Percentiles rank a stretch among this genome's conserved stretches.
These are phyloP conservation scores for Neogobius melanostomus DNA, from an alignment of 2,113 vertebrate species.

Conservation along the genomic window DNA sequence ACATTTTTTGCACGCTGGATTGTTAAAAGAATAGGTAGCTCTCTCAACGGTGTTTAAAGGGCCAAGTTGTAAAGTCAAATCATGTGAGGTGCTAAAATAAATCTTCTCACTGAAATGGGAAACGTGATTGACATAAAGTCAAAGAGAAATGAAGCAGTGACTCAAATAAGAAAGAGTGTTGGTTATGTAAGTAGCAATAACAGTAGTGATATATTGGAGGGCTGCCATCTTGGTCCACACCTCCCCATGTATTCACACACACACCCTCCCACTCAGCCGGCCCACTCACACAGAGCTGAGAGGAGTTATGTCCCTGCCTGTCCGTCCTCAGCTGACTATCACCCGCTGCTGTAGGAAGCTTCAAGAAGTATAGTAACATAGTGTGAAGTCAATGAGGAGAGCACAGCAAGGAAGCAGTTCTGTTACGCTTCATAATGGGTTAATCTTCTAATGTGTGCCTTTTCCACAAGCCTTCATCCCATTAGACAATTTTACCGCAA, in stretches of 20 bases:
- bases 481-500: slow-evolving; percentile 28
- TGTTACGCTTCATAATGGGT: slow-evolving; percentile 22
- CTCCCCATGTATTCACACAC: slow-evolving; percentile 52
- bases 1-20: slow-evolving; percentile 22
- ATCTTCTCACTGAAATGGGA: slow-evolving; percentile 12
- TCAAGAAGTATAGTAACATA: slow-evolving; percentile 27
- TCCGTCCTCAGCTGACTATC: slow-evolving; percentile 46
- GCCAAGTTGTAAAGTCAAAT: background rate
- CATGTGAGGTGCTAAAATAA: slow-evolving; percentile 20
- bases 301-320: slow-evolving; percentile 56
- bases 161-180: slow-evolving; percentile 18
- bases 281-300: slow-evolving; percentile 46
- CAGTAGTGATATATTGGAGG: slow-evolving; percentile 45
- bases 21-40: slow-evolving; percentile 20
- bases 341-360: slow-evolving; percentile 15
- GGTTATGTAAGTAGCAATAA: slow-evolving; percentile 46
- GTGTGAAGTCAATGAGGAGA: background rate
- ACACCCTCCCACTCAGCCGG: slow-evolving; percentile 44
- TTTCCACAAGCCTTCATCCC: slow-evolving; percentile 19
- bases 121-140: background rate
- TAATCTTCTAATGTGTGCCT: slow-evolving; percentile 5
- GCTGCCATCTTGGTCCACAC: slow-evolving; percentile 52
- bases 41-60: slow-evolving; percentile 14
- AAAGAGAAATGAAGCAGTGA: background rate
- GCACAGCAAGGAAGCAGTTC: slow-evolving; percentile 21